Percentiles rank a stretch among this genome's conserved stretches.
Evolutionary conservation across 2,113 vertebrate species (phyloP).

Genomic region (Mellivora capensis): DNA sequence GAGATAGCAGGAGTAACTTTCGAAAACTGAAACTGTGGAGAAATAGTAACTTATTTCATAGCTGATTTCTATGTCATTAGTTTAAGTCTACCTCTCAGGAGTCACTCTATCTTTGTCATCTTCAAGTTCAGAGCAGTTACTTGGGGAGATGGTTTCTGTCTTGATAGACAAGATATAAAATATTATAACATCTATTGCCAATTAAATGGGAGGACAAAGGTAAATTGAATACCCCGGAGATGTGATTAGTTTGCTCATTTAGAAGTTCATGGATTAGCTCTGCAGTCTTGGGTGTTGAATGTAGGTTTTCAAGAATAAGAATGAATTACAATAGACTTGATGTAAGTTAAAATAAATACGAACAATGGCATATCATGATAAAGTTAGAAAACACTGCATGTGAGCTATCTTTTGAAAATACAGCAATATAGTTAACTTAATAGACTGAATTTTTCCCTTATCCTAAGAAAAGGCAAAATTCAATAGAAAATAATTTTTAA

Average conservation of each 20-base stretch:
- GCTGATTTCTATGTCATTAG: not conserved
- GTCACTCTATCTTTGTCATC: not conserved
- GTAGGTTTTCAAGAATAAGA: not conserved
- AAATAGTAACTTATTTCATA: not conserved
- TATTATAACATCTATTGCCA: not conserved
- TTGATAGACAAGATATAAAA: slow-evolving; percentile 31
- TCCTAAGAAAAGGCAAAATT: not conserved
- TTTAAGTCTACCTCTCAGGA: not conserved
- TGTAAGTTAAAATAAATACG: not conserved
- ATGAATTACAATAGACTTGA: not conserved
- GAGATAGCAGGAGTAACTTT: not conserved
- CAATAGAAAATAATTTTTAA: not conserved
- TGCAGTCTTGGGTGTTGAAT: not conserved
- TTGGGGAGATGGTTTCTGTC: not conserved
- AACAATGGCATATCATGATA: not conserved
- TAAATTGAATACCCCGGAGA: slow-evolving; percentile 31
- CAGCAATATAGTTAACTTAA: not conserved
- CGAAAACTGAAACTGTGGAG: not conserved
- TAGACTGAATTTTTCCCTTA: not conserved
- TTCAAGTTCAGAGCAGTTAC: not conserved
- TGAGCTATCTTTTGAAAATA: not conserved
- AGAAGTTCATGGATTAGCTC: not conserved
- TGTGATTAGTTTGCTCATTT: not conserved
- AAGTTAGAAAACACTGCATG: not conserved
- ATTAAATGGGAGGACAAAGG: not conserved